Percentiles rank a stretch among this genome's conserved stretches.
These are phyloP conservation scores for Megaleporinus macrocephalus DNA, from an alignment of 2,113 vertebrate genomes.

Conservation along the genomic window DNA sequence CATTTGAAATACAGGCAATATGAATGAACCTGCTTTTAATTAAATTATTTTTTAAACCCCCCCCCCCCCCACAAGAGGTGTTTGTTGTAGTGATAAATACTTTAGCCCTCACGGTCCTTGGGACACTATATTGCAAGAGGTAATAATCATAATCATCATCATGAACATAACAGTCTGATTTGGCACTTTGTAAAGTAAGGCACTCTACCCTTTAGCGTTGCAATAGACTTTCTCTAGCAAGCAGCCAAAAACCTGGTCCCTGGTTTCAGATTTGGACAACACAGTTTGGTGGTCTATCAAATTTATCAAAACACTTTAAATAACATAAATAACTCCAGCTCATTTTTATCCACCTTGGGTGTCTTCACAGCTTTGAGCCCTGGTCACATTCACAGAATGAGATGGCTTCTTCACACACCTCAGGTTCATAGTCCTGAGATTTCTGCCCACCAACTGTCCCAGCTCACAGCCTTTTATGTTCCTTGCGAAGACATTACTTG, in stretches of 20 bases:
- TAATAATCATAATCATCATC: background rate
- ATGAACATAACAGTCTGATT: background rate
- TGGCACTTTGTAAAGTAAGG: background rate
- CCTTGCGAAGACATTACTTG: background rate
- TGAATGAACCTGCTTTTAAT: background rate
- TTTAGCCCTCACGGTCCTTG: background rate
- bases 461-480: background rate
- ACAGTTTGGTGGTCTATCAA: background rate
- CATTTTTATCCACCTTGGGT: constrained; percentile 9
- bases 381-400: constrained; percentile 97
- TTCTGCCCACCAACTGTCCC: background rate
- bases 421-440: constrained; percentile 59
- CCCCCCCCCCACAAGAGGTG: no score
- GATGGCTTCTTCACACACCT: constrained; percentile 68
- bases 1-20: constrained; percentile 40
- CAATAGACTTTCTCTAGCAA: background rate
- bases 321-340: constrained; percentile 12
- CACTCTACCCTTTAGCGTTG: background rate
- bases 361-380: constrained; percentile 38
- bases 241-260: constrained; percentile 16
- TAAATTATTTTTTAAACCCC: background rate
- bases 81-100: constrained; percentile 7
- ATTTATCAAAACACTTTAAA: background rate
- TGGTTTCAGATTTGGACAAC: background rate
- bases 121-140: background rate